Percentiles rank a stretch among this genome's conserved stretches.
phyloP scores from a whole-genome alignment of 2,113 vertebrate genomes.

The Rhegmatorhina hoffmannsi region DNA sequence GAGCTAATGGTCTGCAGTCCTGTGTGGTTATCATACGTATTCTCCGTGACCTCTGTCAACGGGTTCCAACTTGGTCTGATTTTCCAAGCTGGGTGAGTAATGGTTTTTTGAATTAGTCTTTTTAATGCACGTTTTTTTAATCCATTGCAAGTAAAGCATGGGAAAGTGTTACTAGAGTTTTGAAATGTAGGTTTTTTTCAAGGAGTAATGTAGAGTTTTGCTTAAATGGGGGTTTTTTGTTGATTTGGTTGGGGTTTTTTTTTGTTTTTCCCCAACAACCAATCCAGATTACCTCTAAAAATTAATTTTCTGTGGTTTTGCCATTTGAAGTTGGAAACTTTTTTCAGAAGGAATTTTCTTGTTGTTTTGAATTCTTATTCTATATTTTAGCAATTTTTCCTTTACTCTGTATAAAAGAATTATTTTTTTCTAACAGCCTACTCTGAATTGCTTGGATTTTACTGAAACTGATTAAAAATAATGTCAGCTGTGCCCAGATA shows the following conservation, averaged over 20 bases:
- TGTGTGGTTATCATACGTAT: constrained; percentile 82
- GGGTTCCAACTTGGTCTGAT: constrained; percentile 93
- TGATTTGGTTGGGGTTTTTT: neutral
- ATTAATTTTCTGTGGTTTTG: neutral
- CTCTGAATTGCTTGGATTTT: neutral
- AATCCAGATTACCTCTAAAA: neutral
- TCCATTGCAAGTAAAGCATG: neutral
- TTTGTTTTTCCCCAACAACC: neutral
- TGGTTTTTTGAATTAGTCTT: neutral
- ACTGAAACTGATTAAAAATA: neutral
- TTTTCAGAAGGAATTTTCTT: neutral
- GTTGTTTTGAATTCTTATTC: neutral
- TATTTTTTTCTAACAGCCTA: neutral
- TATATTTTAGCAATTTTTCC: neutral
- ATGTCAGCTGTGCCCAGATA: neutral
- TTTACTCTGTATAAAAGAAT: neutral
- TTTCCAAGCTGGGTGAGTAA: constrained; percentile 96
- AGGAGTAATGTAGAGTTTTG: neutral
- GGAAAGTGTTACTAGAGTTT: neutral
- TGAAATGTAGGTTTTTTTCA: neutral
- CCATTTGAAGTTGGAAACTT: neutral
- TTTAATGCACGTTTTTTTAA: neutral
- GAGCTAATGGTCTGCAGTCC: constrained; percentile 95
- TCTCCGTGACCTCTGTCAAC: constrained; percentile 94
- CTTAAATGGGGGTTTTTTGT: constrained; percentile 26